phyloP scores from a whole-genome alignment of 2,888 invertebrate genomes.

The Drosophila neotestacea region DNA sequence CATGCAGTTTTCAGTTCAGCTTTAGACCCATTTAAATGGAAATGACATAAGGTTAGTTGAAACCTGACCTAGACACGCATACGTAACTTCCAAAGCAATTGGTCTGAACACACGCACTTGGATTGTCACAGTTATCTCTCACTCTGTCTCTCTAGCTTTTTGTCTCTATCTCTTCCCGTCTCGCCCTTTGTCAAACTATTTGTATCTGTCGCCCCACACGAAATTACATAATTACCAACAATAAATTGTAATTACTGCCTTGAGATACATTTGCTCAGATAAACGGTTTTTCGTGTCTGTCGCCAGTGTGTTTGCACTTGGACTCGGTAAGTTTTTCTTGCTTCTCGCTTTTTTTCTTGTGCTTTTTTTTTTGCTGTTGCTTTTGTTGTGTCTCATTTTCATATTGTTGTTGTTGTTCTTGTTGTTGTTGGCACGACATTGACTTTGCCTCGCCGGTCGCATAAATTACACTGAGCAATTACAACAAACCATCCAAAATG shows the following conservation, averaged over 20 bases:
- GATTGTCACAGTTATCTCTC: slow-evolving; percentile 30
- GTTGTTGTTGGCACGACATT: slow-evolving; percentile 58
- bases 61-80: slow-evolving; percentile 56
- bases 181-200: slow-evolving; percentile 18
- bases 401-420: slow-evolving; percentile 14
- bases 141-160: not conserved
- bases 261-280: slow-evolving; percentile 74
- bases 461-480: slow-evolving; percentile 75
- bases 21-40: slow-evolving; percentile 49
- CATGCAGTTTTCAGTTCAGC: slow-evolving; percentile 9
- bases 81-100: slow-evolving; percentile 31
- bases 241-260: slow-evolving; percentile 81
- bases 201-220: slow-evolving; percentile 51
- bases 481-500: slow-evolving; percentile 56
- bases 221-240: slow-evolving; percentile 80
- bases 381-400: slow-evolving; percentile 44
- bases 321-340: slow-evolving; percentile 30
- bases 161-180: not conserved
- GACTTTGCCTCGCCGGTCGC: slow-evolving; percentile 73
- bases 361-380: slow-evolving; percentile 1
- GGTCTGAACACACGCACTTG: slow-evolving; percentile 47
- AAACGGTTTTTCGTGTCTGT: slow-evolving; percentile 56
- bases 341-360: slow-evolving; percentile 24
- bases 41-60: slow-evolving; percentile 8
- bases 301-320: slow-evolving; percentile 44